Conservation (phyloP, 2,797 vertebrate genomes). For the Bovichtus variegatus region DNA sequence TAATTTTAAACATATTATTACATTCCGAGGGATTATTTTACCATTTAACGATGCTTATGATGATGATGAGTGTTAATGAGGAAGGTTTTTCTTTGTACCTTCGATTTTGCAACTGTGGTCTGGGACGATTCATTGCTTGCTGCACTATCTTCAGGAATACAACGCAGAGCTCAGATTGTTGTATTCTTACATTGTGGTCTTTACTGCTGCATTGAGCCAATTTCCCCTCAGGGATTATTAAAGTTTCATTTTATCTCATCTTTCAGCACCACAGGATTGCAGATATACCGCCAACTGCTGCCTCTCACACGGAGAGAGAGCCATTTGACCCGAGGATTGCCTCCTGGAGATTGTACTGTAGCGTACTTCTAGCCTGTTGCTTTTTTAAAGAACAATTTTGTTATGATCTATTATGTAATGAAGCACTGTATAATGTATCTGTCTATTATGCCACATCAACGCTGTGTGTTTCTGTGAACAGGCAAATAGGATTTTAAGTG, state of each 20-base stretch:
- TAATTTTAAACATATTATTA: background rate
- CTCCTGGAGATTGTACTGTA: constrained; percentile 4
- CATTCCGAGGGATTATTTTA: background rate
- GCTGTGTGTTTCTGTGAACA: too few species aligned
- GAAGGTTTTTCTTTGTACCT: background rate
- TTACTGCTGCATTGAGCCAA: constrained; percentile 22
- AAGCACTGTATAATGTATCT: background rate
- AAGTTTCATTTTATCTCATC: constrained; percentile 41
- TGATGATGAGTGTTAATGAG: background rate
- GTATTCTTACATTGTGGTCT: background rate
- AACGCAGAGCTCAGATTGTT: constrained; percentile 10
- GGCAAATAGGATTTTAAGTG: too few species aligned
- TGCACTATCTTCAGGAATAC: constrained; percentile 1
- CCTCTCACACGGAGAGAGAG: background rate
- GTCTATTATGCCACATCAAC: background rate
- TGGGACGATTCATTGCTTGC: background rate
- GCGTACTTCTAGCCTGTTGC: background rate
- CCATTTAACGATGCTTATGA: constrained; percentile 3
- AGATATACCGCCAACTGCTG: constrained; percentile 1
- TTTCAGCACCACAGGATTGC: constrained; percentile 16
- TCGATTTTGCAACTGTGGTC: constrained; percentile 10
- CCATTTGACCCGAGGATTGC: constrained; percentile 6
- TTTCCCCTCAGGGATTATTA: constrained; percentile 45
- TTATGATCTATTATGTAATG: background rate
- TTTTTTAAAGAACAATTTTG: constrained; percentile 1